Evolutionary conservation across 2,888 invertebrate genomes (phyloP).

Genomic region (Volucella zonaria): DNA sequence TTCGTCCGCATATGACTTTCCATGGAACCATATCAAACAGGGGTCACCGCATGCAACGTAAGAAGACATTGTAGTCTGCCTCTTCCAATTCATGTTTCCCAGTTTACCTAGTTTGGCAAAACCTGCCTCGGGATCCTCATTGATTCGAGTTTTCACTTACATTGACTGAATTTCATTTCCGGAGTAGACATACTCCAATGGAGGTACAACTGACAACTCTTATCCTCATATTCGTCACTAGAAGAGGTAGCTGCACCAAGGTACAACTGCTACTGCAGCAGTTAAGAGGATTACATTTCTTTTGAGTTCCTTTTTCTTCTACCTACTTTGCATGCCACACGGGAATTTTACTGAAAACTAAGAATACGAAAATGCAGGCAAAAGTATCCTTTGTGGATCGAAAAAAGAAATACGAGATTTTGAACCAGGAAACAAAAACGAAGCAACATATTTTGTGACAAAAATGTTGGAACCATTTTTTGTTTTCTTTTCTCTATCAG

Average conservation of each 20-base stretch:
- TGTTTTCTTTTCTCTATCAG: not conserved
- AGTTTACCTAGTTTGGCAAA: too few relatives aligned
- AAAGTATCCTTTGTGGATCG: constrained; percentile 16
- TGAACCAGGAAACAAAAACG: not conserved
- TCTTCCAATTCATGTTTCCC: too few relatives aligned
- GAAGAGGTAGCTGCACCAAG: too few relatives aligned
- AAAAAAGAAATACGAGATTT: not conserved
- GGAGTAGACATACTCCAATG: not conserved
- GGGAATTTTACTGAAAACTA: constrained; percentile 18
- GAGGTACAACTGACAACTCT: not conserved
- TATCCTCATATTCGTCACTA: not conserved
- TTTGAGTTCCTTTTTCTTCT: not conserved
- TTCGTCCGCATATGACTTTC: too few relatives aligned
- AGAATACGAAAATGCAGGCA: not conserved
- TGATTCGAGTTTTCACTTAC: too few relatives aligned
- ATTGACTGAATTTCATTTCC: too few relatives aligned
- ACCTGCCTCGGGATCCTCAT: too few relatives aligned
- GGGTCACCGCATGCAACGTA: too few relatives aligned
- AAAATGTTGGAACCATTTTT: constrained; percentile 8
- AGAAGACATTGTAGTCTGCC: too few relatives aligned
- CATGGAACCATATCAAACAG: too few relatives aligned
- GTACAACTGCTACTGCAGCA: constrained; percentile 24
- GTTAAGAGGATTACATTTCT: constrained; percentile 50
- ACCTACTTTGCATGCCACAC: constrained; percentile 17
- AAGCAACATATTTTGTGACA: constrained; percentile 4